Conservation (phyloP, 2,888 invertebrate genomes). For the Heteromurus nitidus region DNA sequence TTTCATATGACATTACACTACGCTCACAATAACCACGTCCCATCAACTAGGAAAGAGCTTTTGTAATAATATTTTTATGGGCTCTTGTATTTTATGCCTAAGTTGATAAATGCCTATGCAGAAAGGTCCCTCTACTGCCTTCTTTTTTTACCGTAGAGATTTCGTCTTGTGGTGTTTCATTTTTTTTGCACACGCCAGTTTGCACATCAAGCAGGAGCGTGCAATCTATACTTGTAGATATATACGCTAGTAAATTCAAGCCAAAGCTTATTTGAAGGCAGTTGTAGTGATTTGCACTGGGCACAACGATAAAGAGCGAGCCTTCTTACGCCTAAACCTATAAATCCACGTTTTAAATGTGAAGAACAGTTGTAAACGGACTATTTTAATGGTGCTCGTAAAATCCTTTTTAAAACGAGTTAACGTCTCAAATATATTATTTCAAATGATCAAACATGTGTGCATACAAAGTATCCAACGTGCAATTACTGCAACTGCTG, state of each 20-base stretch:
- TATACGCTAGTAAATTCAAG: not conserved
- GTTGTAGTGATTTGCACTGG: not conserved
- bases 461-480: not conserved
- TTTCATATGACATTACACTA: not conserved
- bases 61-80: conserved; percentile 11
- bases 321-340: not conserved
- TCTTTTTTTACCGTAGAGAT: not conserved
- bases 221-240: not conserved
- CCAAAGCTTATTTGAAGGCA: not conserved
- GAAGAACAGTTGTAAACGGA: conserved; percentile 29
- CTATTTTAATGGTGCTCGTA: conserved; percentile 5
- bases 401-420: conserved; percentile 12
- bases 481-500: not conserved
- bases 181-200: not conserved
- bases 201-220: not conserved
- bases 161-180: not conserved
- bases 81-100: not conserved
- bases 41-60: not conserved
- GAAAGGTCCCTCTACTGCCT: not conserved
- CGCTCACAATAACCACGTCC: not conserved
- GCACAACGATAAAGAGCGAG: not conserved
- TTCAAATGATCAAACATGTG: conserved; percentile 5
- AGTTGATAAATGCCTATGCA: not conserved
- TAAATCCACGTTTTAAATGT: not conserved
- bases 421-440: not conserved